Conservation (phyloP, 2,797 vertebrate species). For the Gallinago nigripennis region DNA sequence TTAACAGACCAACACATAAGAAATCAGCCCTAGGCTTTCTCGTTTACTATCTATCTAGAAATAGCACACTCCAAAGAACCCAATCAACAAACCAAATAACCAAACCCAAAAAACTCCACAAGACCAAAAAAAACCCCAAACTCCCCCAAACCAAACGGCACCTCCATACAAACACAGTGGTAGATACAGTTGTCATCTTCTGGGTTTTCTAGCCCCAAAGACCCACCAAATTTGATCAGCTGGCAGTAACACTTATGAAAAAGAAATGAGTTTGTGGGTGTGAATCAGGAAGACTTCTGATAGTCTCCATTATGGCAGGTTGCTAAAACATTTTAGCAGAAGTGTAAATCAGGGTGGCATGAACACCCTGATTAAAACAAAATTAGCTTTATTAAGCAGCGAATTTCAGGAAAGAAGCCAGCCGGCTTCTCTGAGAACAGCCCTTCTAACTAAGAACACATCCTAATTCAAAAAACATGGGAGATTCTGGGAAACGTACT, state of each 20-base stretch:
- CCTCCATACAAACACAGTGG: accelerated
- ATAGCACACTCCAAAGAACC: neutral
- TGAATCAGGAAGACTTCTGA: neutral
- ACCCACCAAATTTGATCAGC: neutral
- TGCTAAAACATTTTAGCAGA: neutral
- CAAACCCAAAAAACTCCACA: neutral
- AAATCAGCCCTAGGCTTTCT: neutral
- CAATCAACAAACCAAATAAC: neutral
- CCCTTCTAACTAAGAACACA: neutral
- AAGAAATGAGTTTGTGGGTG: neutral
- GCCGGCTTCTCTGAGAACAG: neutral
- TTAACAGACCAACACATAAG: neutral
- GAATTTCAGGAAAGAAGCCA: neutral
- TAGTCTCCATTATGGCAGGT: neutral
- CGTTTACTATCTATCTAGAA: neutral
- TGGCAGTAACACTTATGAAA: neutral
- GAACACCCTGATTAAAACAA: neutral
- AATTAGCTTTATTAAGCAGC: neutral
- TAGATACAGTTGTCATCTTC: neutral
- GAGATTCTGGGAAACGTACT: neutral
- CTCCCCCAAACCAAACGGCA: neutral
- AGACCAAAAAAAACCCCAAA: neutral
- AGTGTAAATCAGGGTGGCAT: neutral
- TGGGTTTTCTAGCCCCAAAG: neutral
- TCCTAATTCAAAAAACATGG: neutral